phyloP scores from a whole-genome alignment of 1,140 invertebrate species.

The Thaumatotibia leucotreta region DNA sequence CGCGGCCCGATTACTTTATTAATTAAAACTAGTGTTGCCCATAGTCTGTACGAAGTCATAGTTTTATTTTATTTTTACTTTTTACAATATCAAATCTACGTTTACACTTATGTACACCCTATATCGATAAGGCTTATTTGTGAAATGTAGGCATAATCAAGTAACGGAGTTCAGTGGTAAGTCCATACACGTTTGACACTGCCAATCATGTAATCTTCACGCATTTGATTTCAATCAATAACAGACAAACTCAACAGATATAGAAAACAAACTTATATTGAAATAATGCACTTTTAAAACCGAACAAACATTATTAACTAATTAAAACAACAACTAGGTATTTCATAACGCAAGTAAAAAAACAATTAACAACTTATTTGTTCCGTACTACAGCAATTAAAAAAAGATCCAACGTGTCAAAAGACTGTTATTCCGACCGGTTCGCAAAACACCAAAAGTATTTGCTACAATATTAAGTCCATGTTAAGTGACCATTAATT shows the following conservation, averaged over 20 bases:
- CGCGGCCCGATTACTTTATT: constrained; percentile 33
- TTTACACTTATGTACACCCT: too few relatives aligned
- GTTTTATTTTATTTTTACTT: too few relatives aligned
- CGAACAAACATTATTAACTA: neutral
- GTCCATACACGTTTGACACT: too few relatives aligned
- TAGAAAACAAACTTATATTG: too few relatives aligned
- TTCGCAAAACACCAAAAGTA: neutral
- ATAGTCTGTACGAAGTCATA: too few relatives aligned
- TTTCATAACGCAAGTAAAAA: neutral
- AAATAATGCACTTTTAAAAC: neutral
- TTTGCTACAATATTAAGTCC: neutral
- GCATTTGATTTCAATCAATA: neutral
- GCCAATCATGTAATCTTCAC: too few relatives aligned
- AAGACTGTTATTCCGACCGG: neutral
- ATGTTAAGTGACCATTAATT: neutral
- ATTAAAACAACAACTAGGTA: neutral
- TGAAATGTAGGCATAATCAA: too few relatives aligned
- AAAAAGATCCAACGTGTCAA: neutral
- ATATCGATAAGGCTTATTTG: too few relatives aligned
- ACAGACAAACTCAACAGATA: too few relatives aligned
- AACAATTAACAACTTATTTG: neutral
- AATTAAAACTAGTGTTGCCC: constrained; percentile 38
- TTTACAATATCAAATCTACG: too few relatives aligned
- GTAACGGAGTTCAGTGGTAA: too few relatives aligned
- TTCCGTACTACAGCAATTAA: neutral